These are phyloP conservation scores for Crossaster papposus DNA, from an alignment of 53 echinoderm and acorn worm genomes.

Conservation along the genomic window DNA sequence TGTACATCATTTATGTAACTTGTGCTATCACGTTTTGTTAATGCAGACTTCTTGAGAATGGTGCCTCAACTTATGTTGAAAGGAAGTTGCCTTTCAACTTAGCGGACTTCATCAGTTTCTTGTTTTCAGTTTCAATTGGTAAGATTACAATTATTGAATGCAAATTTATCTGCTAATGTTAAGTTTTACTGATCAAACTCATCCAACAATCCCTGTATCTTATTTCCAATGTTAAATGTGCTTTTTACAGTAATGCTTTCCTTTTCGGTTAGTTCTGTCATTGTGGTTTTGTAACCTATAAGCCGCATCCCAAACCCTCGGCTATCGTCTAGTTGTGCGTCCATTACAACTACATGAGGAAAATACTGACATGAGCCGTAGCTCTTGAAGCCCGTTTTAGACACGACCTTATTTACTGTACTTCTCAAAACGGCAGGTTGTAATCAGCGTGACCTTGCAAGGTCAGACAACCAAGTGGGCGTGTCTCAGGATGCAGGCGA, in stretches of 20 bases:
- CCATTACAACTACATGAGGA: no score
- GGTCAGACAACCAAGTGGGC: neutral
- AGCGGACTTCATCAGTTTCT: conserved; percentile 68
- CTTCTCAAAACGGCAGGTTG: conserved; percentile 35
- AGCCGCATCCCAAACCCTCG: no score
- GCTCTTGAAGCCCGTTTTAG: no score
- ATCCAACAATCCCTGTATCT: no score
- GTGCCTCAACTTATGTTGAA: neutral
- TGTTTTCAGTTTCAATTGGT: conserved; percentile 80
- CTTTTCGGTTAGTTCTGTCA: no score
- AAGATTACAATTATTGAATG: conserved; percentile 2
- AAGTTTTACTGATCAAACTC: no score
- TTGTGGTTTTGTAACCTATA: no score
- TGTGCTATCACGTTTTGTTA: neutral
- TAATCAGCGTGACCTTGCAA: conserved; percentile 16
- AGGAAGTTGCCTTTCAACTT: conserved; percentile 37
- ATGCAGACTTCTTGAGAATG: conserved; percentile 31
- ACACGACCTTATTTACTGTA: neutral
- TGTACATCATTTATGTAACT: neutral
- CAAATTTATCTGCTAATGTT: no score
- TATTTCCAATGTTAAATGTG: no score
- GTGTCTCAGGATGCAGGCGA: neutral
- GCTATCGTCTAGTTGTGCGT: no score
- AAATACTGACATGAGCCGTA: no score
- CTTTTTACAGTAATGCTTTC: no score